phyloP scores from a whole-genome alignment of 2,888 invertebrate genomes.

The Clivina fossor region DNA sequence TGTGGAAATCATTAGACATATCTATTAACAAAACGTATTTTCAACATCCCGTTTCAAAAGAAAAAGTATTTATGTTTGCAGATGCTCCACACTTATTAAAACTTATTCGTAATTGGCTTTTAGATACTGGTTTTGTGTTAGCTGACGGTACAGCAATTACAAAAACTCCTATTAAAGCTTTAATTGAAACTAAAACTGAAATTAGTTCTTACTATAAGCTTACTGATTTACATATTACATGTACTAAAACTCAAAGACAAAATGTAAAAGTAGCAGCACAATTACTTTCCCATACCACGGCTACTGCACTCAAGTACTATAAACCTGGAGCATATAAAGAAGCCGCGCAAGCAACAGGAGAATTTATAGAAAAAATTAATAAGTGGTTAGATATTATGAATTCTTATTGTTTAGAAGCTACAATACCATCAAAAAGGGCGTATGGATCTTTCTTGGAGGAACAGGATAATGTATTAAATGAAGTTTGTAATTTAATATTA shows the following conservation, averaged over 20 bases:
- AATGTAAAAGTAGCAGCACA: constrained; percentile 38
- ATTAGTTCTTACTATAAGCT: constrained; percentile 34
- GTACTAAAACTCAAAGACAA: constrained; percentile 36
- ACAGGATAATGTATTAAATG: constrained; percentile 23
- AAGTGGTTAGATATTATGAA: constrained; percentile 40
- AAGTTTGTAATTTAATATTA: constrained; percentile 3
- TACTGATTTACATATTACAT: constrained; percentile 32
- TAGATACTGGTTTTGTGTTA: constrained; percentile 38
- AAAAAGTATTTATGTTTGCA: constrained; percentile 39
- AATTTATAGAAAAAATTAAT: constrained; percentile 37
- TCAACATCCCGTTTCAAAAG: constrained; percentile 36
- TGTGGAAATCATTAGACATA: constrained; percentile 42
- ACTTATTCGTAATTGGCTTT: constrained; percentile 39
- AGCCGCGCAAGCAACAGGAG: constrained; percentile 24
- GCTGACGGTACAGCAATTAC: constrained; percentile 21
- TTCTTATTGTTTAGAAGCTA: constrained; percentile 12
- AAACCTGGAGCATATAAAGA: constrained; percentile 24
- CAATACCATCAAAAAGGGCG: constrained; percentile 11
- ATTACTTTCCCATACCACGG: constrained; percentile 38
- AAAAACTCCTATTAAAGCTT: too few relatives aligned
- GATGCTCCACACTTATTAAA: constrained; percentile 40
- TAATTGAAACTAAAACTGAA: constrained; percentile 25
- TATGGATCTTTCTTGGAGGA: constrained; percentile 23
- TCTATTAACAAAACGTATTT: constrained; percentile 37
- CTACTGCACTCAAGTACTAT: constrained; percentile 37